Percentiles rank a stretch among this genome's conserved stretches.
Evolutionary conservation across 2,113 vertebrate genomes (phyloP).

Genomic region (Mastomys natalensis): DNA sequence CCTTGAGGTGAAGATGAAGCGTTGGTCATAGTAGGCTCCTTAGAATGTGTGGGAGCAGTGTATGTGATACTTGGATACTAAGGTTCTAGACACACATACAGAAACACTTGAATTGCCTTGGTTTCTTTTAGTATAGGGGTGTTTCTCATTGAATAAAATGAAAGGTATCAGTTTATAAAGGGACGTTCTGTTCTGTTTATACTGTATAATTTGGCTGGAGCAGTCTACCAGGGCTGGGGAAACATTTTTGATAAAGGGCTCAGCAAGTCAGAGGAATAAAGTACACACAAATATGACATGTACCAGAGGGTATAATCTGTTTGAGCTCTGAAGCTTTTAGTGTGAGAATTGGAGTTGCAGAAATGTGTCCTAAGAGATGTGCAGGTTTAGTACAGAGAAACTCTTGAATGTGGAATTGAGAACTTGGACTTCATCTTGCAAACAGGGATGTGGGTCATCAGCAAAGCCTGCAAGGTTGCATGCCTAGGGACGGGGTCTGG

Average conservation of each 20-base stretch:
- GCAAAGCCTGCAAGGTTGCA: not conserved
- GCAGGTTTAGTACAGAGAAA: not conserved
- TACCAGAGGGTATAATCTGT: not conserved
- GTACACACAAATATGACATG: not conserved
- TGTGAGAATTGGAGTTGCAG: not conserved
- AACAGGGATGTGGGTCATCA: too few species aligned
- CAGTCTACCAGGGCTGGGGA: not conserved
- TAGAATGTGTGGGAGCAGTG: not conserved
- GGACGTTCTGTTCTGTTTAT: not conserved
- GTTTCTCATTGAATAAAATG: not conserved
- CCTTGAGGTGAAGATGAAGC: not conserved
- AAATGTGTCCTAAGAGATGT: not conserved
- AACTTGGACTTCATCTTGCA: not conserved
- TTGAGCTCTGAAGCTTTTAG: not conserved
- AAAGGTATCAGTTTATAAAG: not conserved
- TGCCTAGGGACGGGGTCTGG: too few species aligned
- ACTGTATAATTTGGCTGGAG: not conserved
- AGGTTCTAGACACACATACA: not conserved
- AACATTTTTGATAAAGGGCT: not conserved
- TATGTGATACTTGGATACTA: not conserved
- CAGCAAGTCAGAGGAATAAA: not conserved
- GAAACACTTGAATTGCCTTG: not conserved
- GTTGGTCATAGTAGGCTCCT: not conserved
- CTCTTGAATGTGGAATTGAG: too few species aligned
- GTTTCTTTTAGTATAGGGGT: not conserved